These are phyloP conservation scores for Rousettus leschenaultii DNA, from an alignment of 2,113 vertebrate species.

Conservation along the genomic window DNA sequence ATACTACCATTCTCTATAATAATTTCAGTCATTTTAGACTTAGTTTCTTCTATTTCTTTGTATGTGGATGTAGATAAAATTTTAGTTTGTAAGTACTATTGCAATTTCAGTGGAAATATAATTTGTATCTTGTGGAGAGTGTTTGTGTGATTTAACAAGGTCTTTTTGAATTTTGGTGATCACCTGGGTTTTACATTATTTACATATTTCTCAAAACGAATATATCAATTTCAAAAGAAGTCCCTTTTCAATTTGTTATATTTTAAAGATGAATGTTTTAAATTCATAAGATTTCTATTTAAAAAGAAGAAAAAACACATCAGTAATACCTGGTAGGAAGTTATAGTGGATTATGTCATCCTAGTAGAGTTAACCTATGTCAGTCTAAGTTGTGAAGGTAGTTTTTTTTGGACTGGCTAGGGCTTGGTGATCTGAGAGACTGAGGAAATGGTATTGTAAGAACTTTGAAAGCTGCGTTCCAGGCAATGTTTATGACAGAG, in stretches of 20 bases:
- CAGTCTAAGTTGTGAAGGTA: neutral
- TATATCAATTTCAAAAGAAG: neutral
- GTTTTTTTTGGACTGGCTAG: neutral
- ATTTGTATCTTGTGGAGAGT: neutral
- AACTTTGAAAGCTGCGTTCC: neutral
- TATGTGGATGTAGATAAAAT: neutral
- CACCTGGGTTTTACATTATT: constrained; percentile 3
- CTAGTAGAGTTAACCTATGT: neutral
- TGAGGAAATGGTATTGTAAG: neutral
- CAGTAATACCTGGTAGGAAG: neutral
- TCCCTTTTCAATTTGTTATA: neutral
- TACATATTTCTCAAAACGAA: constrained; percentile 19
- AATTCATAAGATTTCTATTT: neutral
- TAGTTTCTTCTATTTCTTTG: neutral
- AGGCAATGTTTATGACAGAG: neutral
- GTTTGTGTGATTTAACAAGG: neutral
- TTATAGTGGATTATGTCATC: neutral
- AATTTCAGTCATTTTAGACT: neutral
- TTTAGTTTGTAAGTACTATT: constrained; percentile 21
- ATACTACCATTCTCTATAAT: neutral
- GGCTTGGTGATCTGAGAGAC: neutral
- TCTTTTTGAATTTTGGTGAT: constrained; percentile 37
- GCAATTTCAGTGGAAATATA: neutral
- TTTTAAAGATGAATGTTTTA: neutral
- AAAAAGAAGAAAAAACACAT: neutral